A percentile compares a stretch with the other conserved stretches of the same genome.
Evolutionary conservation across 2,888 invertebrate species (phyloP).

Genomic region (Pseudeuparius sepicola): DNA sequence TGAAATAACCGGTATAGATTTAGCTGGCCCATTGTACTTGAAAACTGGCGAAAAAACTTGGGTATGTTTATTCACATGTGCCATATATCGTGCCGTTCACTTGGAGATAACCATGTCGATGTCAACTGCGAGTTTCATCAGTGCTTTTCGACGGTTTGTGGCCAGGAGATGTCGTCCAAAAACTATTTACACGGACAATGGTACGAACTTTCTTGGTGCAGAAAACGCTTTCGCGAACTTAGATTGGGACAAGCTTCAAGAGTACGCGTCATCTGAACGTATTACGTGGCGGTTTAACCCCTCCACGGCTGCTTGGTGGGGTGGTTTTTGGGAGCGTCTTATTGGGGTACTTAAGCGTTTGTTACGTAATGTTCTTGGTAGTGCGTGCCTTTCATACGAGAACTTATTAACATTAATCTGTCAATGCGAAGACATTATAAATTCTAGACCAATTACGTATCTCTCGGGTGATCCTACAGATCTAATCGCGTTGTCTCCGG

Average conservation of each 20-base stretch:
- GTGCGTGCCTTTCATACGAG: conserved; percentile 25
- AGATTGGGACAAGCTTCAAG: too few species aligned
- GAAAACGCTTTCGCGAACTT: too few species aligned
- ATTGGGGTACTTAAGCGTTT: conserved; percentile 33
- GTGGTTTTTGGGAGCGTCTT: conserved; percentile 38
- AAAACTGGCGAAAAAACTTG: conserved; percentile 27
- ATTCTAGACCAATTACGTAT: conserved; percentile 27
- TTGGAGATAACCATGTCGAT: conserved; percentile 30
- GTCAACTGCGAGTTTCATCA: too few species aligned
- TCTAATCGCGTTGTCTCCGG: conserved; percentile 21
- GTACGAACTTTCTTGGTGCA: conserved; percentile 34
- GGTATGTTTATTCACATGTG: conserved; percentile 35
- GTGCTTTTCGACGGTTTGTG: too few species aligned
- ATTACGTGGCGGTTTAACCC: conserved; percentile 34
- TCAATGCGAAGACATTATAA: conserved; percentile 31
- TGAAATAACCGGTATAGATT: conserved; percentile 32
- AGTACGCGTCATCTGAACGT: too few species aligned
- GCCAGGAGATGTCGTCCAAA: too few species aligned
- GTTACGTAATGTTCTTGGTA: conserved; percentile 31
- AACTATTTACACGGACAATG: conserved; percentile 35
- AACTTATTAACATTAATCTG: conserved; percentile 24
- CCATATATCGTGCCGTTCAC: conserved; percentile 34
- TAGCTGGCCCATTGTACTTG: conserved; percentile 33
- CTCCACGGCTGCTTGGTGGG: conserved; percentile 37
- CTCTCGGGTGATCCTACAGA: conserved; percentile 17